These are phyloP conservation scores for Seladonia tumulorum DNA, from an alignment of 2,888 invertebrate genomes.

Conservation along the genomic window DNA sequence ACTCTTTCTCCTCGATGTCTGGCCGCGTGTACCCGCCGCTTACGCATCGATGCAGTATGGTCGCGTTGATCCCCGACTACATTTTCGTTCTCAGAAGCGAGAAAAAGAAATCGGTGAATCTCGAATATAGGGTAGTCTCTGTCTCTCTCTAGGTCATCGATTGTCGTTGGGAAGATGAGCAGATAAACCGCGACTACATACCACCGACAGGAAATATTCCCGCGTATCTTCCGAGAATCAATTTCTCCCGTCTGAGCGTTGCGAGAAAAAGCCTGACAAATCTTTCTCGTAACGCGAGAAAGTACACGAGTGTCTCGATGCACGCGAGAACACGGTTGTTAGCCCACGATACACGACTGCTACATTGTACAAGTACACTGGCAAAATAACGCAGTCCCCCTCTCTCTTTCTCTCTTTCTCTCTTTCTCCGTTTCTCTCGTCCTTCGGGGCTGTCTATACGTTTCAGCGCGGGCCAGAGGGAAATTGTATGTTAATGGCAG, in stretches of 20 bases:
- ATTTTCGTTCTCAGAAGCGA: not conserved
- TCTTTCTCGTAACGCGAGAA: not conserved
- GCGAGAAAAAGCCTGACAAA: not conserved
- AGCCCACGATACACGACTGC: not conserved
- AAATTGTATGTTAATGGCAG: slow-evolving; percentile 72
- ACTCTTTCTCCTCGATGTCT: not conserved
- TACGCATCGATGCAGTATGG: not conserved
- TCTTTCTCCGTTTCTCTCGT: not conserved
- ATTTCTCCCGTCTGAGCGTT: not conserved
- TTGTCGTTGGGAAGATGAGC: not conserved
- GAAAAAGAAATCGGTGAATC: too few relatives aligned
- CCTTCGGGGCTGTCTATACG: slow-evolving; percentile 4
- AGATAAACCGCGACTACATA: too few relatives aligned
- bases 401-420: too few relatives aligned
- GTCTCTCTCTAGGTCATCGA: not conserved
- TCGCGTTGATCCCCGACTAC: not conserved
- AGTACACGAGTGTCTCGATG: not conserved
- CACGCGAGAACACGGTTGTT: not conserved
- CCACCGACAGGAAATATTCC: not conserved
- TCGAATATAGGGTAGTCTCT: too few relatives aligned
- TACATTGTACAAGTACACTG: not conserved
- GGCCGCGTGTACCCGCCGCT: slow-evolving; percentile 17
- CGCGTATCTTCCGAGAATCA: not conserved
- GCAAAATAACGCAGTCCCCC: not conserved
- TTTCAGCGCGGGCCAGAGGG: slow-evolving; percentile 50